Base-by-base conservation (phyloP, 2,113 vertebrate genomes). In the Charadrius vociferus region DNA sequence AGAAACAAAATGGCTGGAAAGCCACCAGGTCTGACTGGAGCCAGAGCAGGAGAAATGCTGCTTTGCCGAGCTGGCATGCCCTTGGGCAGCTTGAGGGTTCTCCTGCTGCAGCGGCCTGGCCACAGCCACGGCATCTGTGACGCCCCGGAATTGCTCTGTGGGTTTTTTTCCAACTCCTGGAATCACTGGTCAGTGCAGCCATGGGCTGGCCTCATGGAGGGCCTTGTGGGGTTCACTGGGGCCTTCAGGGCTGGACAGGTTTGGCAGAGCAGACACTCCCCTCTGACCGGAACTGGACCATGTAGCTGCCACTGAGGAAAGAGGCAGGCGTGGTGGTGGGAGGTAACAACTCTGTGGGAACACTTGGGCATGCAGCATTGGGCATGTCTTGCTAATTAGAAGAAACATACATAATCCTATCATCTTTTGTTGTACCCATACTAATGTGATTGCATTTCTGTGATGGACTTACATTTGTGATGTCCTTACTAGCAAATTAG, bases 141-240 rank as follows among this genome's bases (percentile, higher is more conserved):
- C 3, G 3, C 18, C 65, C 36, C 79, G 30, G 67, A 39, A n/a
- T 7, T 1, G 0, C 29, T 75, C 29, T 2, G 0, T n/a, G 43
- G 43, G 43, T 45, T 45, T 45, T 43, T 45, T 45, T 45, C 43
- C 43, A 45, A 39, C 47, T 29, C 21, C 52, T 72, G 62, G 34
- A 16, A 41, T 9, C 16, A 19, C 34, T 62, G 86, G 17, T 30
- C 45, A 22, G 14, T 11, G 2, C 26, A 47, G 39, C 0, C 0
- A 3, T 5, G 30, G 56, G 37, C 56, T 10, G 6, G n/a, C 50
- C 47, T 66, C 37, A 7, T 0, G 1, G 68, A 30, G 15, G 22
- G n/a, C 36, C 49, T 49, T 49, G 49, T 3, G 2, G 74, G 37
- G 5, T 12, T 55, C 84, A 4, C 2, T 22, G 58, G 12, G 26